phyloP scores from a whole-genome alignment of 2,888 invertebrate genomes.

The Metopia argyrocephala region DNA sequence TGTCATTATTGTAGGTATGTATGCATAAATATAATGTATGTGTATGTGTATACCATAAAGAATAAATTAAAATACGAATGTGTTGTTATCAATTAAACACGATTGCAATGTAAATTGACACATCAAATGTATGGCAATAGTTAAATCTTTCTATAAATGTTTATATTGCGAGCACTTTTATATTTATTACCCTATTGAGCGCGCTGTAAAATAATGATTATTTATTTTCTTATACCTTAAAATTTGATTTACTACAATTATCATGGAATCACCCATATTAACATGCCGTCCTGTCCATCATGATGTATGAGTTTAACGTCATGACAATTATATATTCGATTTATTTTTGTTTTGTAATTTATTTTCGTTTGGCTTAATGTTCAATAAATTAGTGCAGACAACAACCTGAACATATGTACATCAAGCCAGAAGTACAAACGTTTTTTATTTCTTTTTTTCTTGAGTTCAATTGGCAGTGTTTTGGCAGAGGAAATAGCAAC shows the following conservation, averaged over 20 bases:
- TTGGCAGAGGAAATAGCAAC: constrained; percentile 24
- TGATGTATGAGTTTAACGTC: constrained; percentile 45
- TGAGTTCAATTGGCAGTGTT: constrained; percentile 14
- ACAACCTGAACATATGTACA: constrained; percentile 39
- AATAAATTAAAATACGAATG: no score
- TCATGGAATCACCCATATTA: not conserved
- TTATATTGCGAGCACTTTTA: no score
- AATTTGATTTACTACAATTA: not conserved
- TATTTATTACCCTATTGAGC: no score
- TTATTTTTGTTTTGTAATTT: constrained; percentile 4
- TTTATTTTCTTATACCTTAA: not conserved
- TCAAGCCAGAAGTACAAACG: not conserved
- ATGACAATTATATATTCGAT: not conserved
- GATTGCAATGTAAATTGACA: not conserved
- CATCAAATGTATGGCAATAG: not conserved
- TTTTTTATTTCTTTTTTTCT: no score
- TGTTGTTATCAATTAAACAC: not conserved
- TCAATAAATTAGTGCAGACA: constrained; percentile 68
- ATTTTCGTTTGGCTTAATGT: constrained; percentile 45
- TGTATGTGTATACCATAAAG: no score
- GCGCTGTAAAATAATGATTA: no score
- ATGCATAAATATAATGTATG: no score
- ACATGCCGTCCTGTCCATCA: constrained; percentile 48
- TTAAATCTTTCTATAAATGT: no score
- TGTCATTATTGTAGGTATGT: not conserved